Conservation (phyloP, 64 coral and sea anemone genomes). For the Porites lutea region DNA sequence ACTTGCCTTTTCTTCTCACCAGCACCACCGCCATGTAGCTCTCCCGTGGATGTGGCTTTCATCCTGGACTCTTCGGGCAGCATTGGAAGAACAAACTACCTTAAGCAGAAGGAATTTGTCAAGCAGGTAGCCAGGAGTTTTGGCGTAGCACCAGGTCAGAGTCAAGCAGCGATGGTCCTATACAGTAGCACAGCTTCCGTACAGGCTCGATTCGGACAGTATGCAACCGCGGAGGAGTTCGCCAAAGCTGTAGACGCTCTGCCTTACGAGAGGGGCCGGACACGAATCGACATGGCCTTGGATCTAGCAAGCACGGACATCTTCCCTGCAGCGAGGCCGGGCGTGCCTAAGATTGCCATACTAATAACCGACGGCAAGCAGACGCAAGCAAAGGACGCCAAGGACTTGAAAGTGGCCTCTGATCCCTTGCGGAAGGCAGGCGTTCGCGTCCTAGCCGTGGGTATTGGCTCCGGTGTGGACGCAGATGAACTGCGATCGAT, state of each 20-base stretch:
- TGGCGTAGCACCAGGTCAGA: slow-evolving; percentile 34
- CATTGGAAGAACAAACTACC: slow-evolving; percentile 64
- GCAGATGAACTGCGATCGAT: slow-evolving; percentile 18
- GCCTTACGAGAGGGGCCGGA: slow-evolving; percentile 52
- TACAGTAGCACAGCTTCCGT: slow-evolving; percentile 60
- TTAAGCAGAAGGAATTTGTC: slow-evolving; percentile 73
- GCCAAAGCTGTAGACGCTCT: slow-evolving; percentile 66
- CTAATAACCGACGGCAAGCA: slow-evolving; percentile 60
- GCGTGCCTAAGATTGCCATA: slow-evolving; percentile 53
- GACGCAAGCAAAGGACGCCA: not conserved
- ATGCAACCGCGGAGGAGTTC: slow-evolving; percentile 45
- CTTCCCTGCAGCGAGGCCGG: slow-evolving; percentile 34
- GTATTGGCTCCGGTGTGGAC: slow-evolving; percentile 32
- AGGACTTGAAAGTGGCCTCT: slow-evolving; percentile 14
- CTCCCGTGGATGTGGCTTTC: slow-evolving; percentile 60
- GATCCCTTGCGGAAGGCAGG: slow-evolving; percentile 2
- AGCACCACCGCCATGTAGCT: slow-evolving; percentile 11
- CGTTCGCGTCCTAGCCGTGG: slow-evolving; percentile 28
- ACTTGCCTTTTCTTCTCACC: not conserved
- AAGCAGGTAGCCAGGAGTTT: slow-evolving; percentile 70
- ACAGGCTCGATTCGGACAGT: slow-evolving; percentile 64
- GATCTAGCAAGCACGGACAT: slow-evolving; percentile 26
- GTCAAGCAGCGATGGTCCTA: slow-evolving; percentile 50
- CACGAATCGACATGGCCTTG: slow-evolving; percentile 72
- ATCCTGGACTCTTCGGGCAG: slow-evolving; percentile 79